Evolutionary conservation across 2,888 invertebrate species (phyloP), one percentile per base, ranked within the genome.

Genomic region (Amblyjoppa proteus): DNA sequence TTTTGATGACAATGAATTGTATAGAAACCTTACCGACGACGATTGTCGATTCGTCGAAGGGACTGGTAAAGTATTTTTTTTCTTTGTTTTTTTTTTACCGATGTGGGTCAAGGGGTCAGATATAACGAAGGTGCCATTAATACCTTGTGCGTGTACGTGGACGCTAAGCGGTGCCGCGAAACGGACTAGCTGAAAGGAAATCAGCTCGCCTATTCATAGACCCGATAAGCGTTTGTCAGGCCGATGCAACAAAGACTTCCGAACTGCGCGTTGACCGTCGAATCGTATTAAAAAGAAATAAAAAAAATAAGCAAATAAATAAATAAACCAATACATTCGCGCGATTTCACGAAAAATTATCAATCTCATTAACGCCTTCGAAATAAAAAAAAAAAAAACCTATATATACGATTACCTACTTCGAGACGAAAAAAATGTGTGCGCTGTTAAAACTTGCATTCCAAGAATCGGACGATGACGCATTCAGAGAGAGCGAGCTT

Each of bases 201-300:
- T 91, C 88, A 89, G 90, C 89, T 88, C 90, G 89, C 88, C 91
- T 91, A 91, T 91, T 91, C 91, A 91, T 91, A 91, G 91, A 85
- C 86, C 88, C 88, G 88, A 92, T 89, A 90, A 90, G 88, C 87
- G 87, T 88, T 88, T 88, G 88, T 88, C 79, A 88, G 81, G 83
- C 88, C 88, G 84, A 66, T 84, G 84, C 86, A 89, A 89, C 89
- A 88, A 88, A 88, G 88, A 88, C 81, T 85, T 86, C 81, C 77
- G 53, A 66, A 53, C 41, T 41, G 76, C 20, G 70, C 56, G 34
- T 61, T 78, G 34, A 13, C 69, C 45, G 73, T 75, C 58, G 28
- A 69, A 78, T 68, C 13, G 25, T n/a, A 56, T 79, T 13, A 16
- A 25, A 13, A n/a, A 71, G 74, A 53, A 41, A 64, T 6, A 20